Percentiles rank a stretch among this genome's conserved stretches.
phyloP scores from a whole-genome alignment of 2,797 vertebrate species.

The Rhinichthys osculus region DNA sequence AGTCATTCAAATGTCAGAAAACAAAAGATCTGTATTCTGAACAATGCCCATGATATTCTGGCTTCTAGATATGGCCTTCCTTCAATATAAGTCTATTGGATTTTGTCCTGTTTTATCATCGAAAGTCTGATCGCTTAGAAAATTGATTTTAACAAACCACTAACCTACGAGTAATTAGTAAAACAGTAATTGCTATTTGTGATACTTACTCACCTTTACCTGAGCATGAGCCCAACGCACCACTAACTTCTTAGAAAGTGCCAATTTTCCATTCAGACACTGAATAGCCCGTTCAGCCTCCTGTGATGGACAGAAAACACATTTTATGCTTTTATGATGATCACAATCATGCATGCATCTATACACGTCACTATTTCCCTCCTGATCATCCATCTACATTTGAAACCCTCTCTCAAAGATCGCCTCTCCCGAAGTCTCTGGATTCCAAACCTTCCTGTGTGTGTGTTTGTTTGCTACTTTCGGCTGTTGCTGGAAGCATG shows the following conservation, averaged over 20 bases:
- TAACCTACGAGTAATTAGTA: neutral
- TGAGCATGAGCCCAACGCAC: constrained; percentile 97
- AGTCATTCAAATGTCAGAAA: neutral
- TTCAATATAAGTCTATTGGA: neutral
- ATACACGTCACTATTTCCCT: neutral
- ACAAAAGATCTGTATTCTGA: neutral
- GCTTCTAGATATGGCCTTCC: neutral
- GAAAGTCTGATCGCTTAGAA: neutral
- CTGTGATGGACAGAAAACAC: constrained; percentile 68
- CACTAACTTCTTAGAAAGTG: constrained; percentile 95
- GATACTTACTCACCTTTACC: constrained; percentile 81
- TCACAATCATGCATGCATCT: neutral
- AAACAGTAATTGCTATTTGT: neutral
- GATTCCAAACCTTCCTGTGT: neutral
- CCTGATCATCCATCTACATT: neutral
- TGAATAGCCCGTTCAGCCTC: constrained; percentile 97
- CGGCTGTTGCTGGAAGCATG: constrained; percentile 4
- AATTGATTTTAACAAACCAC: neutral
- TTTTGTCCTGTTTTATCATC: neutral
- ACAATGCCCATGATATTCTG: neutral
- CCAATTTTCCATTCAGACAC: constrained; percentile 96
- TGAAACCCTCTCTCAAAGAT: neutral
- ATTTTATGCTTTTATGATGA: neutral
- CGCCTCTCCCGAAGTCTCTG: neutral
- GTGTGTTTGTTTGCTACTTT: neutral